These are phyloP conservation scores for Odobenus rosmarus DNA, from an alignment of 2,113 vertebrate genomes.

Conservation along the genomic window DNA sequence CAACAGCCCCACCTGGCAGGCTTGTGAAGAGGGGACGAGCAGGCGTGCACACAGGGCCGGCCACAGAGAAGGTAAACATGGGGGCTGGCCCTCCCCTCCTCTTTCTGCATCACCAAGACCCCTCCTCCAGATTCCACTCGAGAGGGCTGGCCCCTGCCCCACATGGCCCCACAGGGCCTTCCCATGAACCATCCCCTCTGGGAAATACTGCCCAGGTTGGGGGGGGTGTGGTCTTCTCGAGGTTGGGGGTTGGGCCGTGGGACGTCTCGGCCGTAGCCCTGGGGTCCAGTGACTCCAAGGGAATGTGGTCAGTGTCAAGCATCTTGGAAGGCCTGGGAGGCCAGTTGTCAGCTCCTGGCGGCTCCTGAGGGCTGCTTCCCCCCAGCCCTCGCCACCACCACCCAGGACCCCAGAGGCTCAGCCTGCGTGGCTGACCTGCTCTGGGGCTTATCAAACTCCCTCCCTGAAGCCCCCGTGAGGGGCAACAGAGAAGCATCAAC, in stretches of 20 bases:
- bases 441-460: too few relatives aligned
- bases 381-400: background rate
- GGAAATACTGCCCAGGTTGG: background rate
- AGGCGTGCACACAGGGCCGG: too few relatives aligned
- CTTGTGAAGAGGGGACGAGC: background rate
- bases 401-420: background rate
- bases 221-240: background rate
- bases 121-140: too few relatives aligned
- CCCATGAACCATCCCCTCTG: background rate
- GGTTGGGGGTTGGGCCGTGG: background rate
- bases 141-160: background rate
- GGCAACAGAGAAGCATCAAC: background rate
- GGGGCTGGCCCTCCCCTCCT: too few relatives aligned
- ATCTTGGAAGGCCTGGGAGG: background rate
- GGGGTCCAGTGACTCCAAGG: background rate
- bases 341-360: background rate
- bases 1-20: background rate
- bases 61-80: fast-evolving
- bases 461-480: too few relatives aligned
- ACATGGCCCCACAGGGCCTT: fast-evolving
- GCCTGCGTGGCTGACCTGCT: background rate
- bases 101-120: background rate
- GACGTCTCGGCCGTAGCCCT: background rate
- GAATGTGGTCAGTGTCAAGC: background rate
- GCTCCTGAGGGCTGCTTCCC: background rate